A percentile compares a stretch with the other conserved stretches of the same genome.
These are phyloP conservation scores for Rhynchotus rufescens DNA, from an alignment of 2,797 vertebrate species.

Conservation along the genomic window DNA sequence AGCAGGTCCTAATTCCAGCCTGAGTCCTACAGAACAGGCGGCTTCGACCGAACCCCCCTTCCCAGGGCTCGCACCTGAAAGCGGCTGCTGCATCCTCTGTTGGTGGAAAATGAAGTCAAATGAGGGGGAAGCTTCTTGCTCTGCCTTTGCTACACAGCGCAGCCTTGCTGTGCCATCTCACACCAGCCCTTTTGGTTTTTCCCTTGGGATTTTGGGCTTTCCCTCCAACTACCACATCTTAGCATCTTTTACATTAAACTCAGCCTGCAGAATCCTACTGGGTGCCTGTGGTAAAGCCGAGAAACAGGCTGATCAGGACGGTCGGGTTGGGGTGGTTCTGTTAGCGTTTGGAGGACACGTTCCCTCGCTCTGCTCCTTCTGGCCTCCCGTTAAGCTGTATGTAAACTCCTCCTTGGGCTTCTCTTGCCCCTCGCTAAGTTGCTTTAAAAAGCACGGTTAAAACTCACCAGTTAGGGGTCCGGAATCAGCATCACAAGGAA, in stretches of 20 bases:
- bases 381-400: background rate
- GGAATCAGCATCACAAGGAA: background rate
- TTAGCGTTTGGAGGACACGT: background rate
- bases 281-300: background rate
- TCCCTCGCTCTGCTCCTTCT: background rate
- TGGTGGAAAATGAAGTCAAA: background rate
- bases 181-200: background rate
- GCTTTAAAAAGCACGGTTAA: background rate
- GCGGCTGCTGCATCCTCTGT: background rate
- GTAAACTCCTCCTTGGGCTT: background rate
- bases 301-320: constrained; percentile 46
- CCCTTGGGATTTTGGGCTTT: background rate
- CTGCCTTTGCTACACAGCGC: rapidly evolving
- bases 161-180: rapidly evolving
- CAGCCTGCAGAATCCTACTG: background rate
- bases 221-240: background rate
- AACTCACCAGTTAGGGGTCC: background rate
- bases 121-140: background rate
- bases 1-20: background rate
- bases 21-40: background rate
- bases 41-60: background rate
- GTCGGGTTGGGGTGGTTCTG: constrained; percentile 50
- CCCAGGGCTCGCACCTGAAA: background rate
- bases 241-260: constrained; percentile 3
- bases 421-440: rapidly evolving